A percentile compares a stretch with the other conserved stretches of the same genome.
Conservation (phyloP, 2,113 vertebrate genomes). For the Apus apus region DNA sequence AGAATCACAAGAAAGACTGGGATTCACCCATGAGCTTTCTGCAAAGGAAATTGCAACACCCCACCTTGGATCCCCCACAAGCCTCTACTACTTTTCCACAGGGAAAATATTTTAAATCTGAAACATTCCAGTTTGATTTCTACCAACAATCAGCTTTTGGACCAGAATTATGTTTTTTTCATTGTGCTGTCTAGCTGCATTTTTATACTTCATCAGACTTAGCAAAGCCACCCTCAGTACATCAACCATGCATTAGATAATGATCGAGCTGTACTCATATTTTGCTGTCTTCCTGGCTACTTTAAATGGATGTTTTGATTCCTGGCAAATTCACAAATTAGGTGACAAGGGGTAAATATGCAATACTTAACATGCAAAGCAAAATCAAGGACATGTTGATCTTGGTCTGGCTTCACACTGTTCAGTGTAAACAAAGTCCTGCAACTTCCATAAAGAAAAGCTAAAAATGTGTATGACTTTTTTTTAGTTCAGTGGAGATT, state of each 20-base stretch:
- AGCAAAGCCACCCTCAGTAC: not conserved
- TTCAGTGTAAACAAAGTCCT: constrained; percentile 19
- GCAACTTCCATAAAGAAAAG: not conserved
- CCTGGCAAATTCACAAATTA: constrained; percentile 49
- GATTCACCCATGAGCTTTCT: not conserved
- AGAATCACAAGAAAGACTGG: not conserved
- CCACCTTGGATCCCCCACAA: not conserved
- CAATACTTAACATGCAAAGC: constrained; percentile 33
- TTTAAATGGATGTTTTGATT: constrained; percentile 32
- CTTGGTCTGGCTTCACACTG: constrained; percentile 38
- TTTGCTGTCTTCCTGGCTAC: not conserved
- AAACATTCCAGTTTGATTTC: not conserved
- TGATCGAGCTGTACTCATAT: not conserved
- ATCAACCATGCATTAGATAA: not conserved
- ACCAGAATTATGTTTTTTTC: not conserved
- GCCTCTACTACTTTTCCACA: not conserved
- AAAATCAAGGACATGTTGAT: constrained; percentile 40
- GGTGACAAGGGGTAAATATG: constrained; percentile 36
- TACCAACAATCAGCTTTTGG: not conserved
- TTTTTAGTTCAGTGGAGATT: not conserved
- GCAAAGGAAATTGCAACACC: not conserved
- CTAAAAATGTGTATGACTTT: not conserved
- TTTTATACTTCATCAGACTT: not conserved
- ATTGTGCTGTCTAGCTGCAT: not conserved
- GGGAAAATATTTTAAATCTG: not conserved